Evolutionary conservation across 2,113 vertebrate species (phyloP), one percentile per base, ranked within the genome.

Genomic region (Lepisosteus oculatus): DNA sequence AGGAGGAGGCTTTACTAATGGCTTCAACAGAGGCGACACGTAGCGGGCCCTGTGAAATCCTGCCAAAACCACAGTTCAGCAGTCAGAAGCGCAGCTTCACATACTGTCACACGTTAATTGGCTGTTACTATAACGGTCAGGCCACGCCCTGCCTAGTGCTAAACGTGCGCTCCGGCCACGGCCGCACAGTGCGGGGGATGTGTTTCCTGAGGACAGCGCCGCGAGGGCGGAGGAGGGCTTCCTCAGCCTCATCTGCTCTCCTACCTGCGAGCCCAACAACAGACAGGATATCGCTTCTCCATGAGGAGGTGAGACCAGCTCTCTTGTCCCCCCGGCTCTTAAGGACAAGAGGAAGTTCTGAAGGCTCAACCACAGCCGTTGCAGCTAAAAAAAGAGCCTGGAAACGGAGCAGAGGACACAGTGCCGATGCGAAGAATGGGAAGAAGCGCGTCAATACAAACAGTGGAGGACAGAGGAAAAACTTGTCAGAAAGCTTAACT

Each of bases 231-330:
- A 82, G 80, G 77, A 72, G 13, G 77, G 79, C 67, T 45, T 59
- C n/a, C 15, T 43, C 54, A 76, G 65, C 69, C 75, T 79, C 75
- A 71, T 69, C 43, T 66, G 6, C 47, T 66, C 84, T 81, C 79
- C 86, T 80, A 85, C 79, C 69, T 71, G 17, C 67, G 29, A 85
- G 78, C 57, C 15, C 79, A 88, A 91, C 90, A 92, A 92, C 90
- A 73, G 76, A 78, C 65, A 71, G 84, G 84, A 88, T 83, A 71
- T 80, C 67, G 75, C 45, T 13, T 13, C 45, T 42, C 54, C 9
- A n/a, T 12, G 47, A 6, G 14, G 29, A 42, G 67, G 51, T 2
- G 47, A 71, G 65, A 67, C 69, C 6, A 71, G 71, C 68, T 42
- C 9, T 51, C 61, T 56, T 72, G 70, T 70, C 54, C 71, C 29